Conservation (phyloP, 2,113 vertebrate genomes). For the Coracopsis vasa region DNA sequence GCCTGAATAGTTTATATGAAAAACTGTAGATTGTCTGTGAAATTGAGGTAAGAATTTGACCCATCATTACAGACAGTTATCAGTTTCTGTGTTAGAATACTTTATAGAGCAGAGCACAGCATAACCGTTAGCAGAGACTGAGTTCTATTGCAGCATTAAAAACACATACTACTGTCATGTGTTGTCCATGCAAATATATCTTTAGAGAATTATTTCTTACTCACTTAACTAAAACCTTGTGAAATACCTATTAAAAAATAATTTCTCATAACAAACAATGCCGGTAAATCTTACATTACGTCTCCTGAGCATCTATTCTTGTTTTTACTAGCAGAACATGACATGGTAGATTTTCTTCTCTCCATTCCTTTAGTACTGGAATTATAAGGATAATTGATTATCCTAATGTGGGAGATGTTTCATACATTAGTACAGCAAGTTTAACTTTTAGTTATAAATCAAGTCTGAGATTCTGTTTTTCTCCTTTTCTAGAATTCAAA, state of each 20-base stretch:
- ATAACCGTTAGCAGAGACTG: background rate
- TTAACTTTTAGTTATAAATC: background rate
- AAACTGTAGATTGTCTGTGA: background rate
- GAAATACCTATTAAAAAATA: background rate
- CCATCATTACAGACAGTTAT: background rate
- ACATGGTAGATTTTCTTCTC: background rate
- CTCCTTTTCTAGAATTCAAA: background rate
- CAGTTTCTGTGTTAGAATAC: background rate
- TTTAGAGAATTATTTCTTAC: background rate
- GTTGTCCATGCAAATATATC: background rate
- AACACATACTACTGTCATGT: background rate
- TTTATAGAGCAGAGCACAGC: background rate
- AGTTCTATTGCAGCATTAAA: background rate
- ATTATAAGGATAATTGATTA: background rate
- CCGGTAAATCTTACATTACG: background rate
- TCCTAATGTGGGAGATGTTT: background rate
- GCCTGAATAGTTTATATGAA: background rate
- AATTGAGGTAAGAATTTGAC: background rate
- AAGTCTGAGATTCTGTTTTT: background rate
- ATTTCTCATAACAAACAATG: background rate
- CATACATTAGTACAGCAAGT: background rate
- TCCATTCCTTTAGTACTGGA: background rate
- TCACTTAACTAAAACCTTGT: background rate
- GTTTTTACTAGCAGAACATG: background rate
- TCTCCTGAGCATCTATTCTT: background rate